These are phyloP conservation scores for Reticulitermes speratus DNA, from an alignment of 1,140 invertebrate species.

Conservation along the genomic window DNA sequence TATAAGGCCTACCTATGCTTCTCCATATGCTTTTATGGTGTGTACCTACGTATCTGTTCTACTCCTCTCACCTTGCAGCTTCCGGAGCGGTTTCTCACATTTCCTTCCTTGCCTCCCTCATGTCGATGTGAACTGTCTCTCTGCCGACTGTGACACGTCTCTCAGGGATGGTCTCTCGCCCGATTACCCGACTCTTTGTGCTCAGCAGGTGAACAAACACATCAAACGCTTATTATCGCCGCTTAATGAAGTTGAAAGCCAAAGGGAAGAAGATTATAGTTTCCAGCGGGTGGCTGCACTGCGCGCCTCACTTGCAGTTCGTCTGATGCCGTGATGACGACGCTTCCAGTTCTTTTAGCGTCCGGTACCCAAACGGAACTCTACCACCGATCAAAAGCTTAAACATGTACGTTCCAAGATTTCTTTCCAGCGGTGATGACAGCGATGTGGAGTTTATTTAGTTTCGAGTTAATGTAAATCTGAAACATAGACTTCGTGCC, in stretches of 20 bases:
- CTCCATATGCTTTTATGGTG: too few relatives aligned
- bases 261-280: constrained; percentile 12
- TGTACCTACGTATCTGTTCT: too few relatives aligned
- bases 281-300: not conserved
- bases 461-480: too few relatives aligned
- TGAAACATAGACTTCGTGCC: too few relatives aligned
- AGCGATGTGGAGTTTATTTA: too few relatives aligned
- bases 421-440: too few relatives aligned
- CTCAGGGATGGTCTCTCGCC: not conserved
- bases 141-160: not conserved
- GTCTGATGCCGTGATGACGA: not conserved
- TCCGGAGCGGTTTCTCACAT: not conserved
- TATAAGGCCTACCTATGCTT: too few relatives aligned
- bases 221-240: constrained; percentile 18
- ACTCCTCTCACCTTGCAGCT: too few relatives aligned
- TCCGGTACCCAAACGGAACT: not conserved
- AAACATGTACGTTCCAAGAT: not conserved
- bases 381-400: not conserved
- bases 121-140: not conserved
- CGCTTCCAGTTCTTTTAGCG: not conserved
- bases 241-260: constrained; percentile 18
- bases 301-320: not conserved
- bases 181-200: constrained; percentile 9
- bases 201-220: not conserved
- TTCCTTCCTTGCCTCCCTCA: not conserved